Percentiles rank a stretch among this genome's conserved stretches.
phyloP scores from a whole-genome alignment of 2,797 vertebrate genomes.

The Xiphophorus birchmanni region DNA sequence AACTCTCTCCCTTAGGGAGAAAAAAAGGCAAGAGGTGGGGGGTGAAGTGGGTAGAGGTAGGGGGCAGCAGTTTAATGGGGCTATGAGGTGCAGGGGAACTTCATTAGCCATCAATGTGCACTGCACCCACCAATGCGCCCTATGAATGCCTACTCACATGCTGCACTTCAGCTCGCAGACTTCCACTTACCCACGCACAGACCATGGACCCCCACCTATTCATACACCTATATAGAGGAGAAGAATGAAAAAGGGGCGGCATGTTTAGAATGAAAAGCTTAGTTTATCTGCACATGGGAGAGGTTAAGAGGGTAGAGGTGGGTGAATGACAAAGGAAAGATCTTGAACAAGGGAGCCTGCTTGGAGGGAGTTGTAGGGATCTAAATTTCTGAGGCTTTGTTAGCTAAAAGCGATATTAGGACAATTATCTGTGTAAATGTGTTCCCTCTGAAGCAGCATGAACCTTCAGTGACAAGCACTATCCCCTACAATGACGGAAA shows the following conservation, averaged over 20 bases:
- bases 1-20: constrained; percentile 81
- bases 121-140: constrained; percentile 56
- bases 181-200: constrained; percentile 68
- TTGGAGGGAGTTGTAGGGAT: constrained; percentile 38
- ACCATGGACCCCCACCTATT: constrained; percentile 66
- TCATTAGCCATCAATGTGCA: constrained; percentile 72
- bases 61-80: constrained; percentile 77
- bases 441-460: constrained; percentile 38
- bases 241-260: constrained; percentile 54
- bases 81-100: constrained; percentile 76
- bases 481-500: constrained; percentile 23
- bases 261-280: constrained; percentile 67
- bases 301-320: constrained; percentile 64
- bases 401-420: constrained; percentile 49
- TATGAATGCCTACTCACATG: constrained; percentile 65
- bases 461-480: constrained; percentile 56
- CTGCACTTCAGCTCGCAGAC: constrained; percentile 65
- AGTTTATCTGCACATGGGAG: constrained; percentile 43
- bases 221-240: constrained; percentile 60
- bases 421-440: constrained; percentile 30
- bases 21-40: constrained; percentile 77
- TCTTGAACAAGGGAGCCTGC: constrained; percentile 49
- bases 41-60: constrained; percentile 79
- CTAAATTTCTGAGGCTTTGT: constrained; percentile 42
- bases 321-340: constrained; percentile 58